Percentiles rank a stretch among this genome's conserved stretches.
These are phyloP conservation scores for Taxidea taxus DNA, from an alignment of 2,113 vertebrate species.

Conservation along the genomic window DNA sequence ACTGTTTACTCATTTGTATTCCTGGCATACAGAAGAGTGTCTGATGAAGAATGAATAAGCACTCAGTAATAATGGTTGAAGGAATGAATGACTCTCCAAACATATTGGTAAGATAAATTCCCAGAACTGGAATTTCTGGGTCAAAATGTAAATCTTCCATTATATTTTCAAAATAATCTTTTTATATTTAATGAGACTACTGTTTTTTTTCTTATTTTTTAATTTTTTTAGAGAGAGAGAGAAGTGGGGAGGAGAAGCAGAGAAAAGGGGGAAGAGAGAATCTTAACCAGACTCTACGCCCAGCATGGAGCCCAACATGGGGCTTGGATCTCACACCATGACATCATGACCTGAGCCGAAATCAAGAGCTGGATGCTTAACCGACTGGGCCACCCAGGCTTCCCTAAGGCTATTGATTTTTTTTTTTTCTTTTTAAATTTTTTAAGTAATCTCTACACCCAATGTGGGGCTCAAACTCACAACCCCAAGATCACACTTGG, in stretches of 20 bases:
- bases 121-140: not conserved
- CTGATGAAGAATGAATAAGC: not conserved
- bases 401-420: not conserved
- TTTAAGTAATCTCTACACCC: not conserved
- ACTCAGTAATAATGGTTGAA: not conserved
- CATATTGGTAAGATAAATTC: not conserved
- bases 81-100: not conserved
- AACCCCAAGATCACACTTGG: not conserved
- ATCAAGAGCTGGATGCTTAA: not conserved
- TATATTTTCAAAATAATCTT: not conserved
- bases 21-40: not conserved
- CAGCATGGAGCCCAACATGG: not conserved
- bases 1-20: not conserved
- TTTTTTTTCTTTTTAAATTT: not conserved
- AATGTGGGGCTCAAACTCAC: not conserved
- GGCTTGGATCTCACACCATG: not conserved
- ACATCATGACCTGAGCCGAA: not conserved
- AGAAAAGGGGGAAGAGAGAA: not conserved
- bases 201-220: not conserved
- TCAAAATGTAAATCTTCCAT: not conserved
- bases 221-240: not conserved
- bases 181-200: not conserved
- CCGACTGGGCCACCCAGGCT: not conserved
- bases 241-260: not conserved
- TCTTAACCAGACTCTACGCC: no score